Conservation (phyloP, 2,797 vertebrate species). For the Typhlichthys eigenmanni region DNA sequence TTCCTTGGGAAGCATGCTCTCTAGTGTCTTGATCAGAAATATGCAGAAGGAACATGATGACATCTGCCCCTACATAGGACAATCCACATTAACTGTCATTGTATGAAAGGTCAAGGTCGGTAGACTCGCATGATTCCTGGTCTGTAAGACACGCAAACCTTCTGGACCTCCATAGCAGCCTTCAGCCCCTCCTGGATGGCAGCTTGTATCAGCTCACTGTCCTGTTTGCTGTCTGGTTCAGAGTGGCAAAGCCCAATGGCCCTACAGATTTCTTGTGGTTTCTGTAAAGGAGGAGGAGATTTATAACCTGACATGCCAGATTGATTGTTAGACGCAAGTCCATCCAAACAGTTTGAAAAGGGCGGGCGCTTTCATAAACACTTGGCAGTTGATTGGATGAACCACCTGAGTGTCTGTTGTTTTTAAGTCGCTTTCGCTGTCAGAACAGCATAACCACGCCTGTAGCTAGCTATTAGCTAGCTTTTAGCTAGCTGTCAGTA, state of each 20-base stretch:
- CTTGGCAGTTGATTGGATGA: too few relatives aligned
- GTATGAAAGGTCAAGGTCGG: background rate
- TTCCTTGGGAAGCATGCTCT: slow-evolving; percentile 66
- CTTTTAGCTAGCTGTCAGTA: too few relatives aligned
- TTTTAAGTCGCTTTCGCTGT: too few relatives aligned
- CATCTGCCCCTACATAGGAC: background rate
- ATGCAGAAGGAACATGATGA: slow-evolving; percentile 66
- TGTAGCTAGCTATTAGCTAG: too few relatives aligned
- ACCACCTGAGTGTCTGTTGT: too few relatives aligned
- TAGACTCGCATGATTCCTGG: background rate
- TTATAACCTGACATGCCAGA: background rate
- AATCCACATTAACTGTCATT: too few relatives aligned
- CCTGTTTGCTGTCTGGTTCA: slow-evolving; percentile 19
- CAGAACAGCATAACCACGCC: too few relatives aligned
- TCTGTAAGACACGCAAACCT: slow-evolving; percentile 36
- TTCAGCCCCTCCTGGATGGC: slow-evolving; percentile 53
- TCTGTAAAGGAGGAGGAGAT: slow-evolving; percentile 44
- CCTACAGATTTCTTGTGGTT: slow-evolving; percentile 67
- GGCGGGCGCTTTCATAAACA: too few relatives aligned
- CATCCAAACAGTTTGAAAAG: too few relatives aligned
- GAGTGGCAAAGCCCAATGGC: slow-evolving; percentile 66
- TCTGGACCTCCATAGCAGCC: slow-evolving; percentile 12
- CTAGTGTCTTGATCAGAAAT: slow-evolving; percentile 66
- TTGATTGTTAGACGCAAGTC: too few relatives aligned
- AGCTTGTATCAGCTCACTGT: slow-evolving; percentile 41